Evolutionary conservation across 2,113 vertebrate species (phyloP).

Genomic region (Grallaria varia): DNA sequence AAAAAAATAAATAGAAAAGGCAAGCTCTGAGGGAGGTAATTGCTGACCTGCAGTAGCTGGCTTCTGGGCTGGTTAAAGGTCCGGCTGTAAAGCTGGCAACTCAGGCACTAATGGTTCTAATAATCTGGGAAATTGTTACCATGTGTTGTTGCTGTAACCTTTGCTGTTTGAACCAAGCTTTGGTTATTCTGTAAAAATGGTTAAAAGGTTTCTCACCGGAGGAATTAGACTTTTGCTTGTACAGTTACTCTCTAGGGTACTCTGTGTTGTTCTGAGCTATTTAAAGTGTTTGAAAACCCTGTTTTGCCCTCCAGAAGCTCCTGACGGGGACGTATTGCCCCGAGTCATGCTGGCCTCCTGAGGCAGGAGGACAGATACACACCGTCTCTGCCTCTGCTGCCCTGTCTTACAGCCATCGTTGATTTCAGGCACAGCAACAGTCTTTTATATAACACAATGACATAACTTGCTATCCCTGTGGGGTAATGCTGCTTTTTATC

Average conservation of each 20-base stretch:
- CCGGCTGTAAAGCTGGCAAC: not conserved
- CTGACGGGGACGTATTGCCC: not conserved
- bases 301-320: not conserved
- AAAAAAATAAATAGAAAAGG: not conserved
- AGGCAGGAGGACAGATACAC: not conserved
- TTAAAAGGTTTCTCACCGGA: not conserved
- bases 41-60: not conserved
- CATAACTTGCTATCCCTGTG: not conserved
- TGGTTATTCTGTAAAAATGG: not conserved
- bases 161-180: not conserved
- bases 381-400: not conserved
- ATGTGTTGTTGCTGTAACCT: not conserved
- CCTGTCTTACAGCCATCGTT: accelerated
- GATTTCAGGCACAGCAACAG: not conserved
- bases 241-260: not conserved
- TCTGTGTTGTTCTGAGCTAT: not conserved
- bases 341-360: not conserved
- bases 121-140: not conserved
- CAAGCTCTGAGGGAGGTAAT: not conserved
- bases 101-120: not conserved
- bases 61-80: not conserved
- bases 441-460: not conserved
- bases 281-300: not conserved
- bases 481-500: not conserved
- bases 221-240: not conserved